A percentile compares a stretch with the other conserved stretches of the same genome.
Conservation (phyloP, 2,888 invertebrate species). For the Zeuzera pyrina region DNA sequence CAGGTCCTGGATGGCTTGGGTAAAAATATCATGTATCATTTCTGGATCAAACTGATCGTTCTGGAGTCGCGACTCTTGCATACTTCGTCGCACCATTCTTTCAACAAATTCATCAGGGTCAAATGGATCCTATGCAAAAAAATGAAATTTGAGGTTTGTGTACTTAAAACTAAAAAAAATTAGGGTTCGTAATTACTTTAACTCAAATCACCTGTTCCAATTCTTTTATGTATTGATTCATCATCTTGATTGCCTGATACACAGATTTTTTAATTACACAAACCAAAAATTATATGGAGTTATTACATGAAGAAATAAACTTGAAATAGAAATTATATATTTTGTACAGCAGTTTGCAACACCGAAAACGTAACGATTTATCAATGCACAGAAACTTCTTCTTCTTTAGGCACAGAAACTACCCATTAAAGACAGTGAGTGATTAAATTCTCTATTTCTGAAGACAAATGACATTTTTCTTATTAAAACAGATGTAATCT, state of each 20-base stretch:
- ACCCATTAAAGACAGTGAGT: too few relatives aligned
- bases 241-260: conserved; percentile 79
- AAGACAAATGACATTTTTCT: too few relatives aligned
- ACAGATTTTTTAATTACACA: too few relatives aligned
- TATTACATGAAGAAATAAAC: too few relatives aligned
- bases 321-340: too few relatives aligned
- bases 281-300: too few relatives aligned
- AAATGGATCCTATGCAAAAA: conserved; percentile 89
- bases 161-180: neutral
- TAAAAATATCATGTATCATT: conserved; percentile 91
- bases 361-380: too few relatives aligned
- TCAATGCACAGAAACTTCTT: too few relatives aligned
- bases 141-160: neutral
- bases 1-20: conserved; percentile 90
- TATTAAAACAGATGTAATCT: too few relatives aligned
- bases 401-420: too few relatives aligned
- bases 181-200: conserved; percentile 19
- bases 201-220: conserved; percentile 91
- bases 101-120: conserved; percentile 98
- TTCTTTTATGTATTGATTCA: conserved; percentile 90
- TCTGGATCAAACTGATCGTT: conserved; percentile 84
- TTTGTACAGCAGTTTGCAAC: too few relatives aligned
- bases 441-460: too few relatives aligned
- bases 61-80: conserved; percentile 81
- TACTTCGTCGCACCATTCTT: conserved; percentile 94